A percentile compares a stretch with the other conserved stretches of the same genome.
Conservation (phyloP, 2,113 vertebrate genomes). For the Microcebus jonahi region DNA sequence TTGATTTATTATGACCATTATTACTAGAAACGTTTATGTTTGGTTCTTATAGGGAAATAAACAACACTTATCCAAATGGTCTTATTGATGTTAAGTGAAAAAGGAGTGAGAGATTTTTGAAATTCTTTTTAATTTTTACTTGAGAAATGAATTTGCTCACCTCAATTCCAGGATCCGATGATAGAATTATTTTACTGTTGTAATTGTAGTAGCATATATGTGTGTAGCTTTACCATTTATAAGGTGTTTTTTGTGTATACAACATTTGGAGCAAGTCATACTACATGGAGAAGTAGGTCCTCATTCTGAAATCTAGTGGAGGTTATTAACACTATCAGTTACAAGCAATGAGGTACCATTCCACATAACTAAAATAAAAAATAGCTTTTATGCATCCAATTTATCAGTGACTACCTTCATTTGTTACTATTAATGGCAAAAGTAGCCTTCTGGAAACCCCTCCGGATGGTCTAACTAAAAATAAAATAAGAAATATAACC, state of each 20-base stretch:
- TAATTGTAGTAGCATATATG: not conserved
- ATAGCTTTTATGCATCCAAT: not conserved
- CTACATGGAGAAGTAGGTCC: not conserved
- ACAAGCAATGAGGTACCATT: constrained; percentile 11
- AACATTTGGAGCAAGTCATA: constrained; percentile 2
- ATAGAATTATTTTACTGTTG: not conserved
- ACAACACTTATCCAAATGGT: not conserved
- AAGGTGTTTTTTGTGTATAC: not conserved
- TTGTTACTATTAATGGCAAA: not conserved
- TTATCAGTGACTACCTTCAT: not conserved
- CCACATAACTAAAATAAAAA: not conserved
- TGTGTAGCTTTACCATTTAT: not conserved
- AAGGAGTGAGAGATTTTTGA: constrained; percentile 6
- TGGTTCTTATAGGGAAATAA: not conserved
- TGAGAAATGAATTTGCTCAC: not conserved
- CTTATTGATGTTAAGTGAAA: not conserved
- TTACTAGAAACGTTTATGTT: constrained; percentile 29
- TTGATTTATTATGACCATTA: not conserved
- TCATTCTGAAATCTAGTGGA: not conserved
- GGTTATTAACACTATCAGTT: not conserved
- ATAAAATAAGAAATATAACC: not conserved
- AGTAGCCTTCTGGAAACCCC: not conserved
- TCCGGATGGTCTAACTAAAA: not conserved
- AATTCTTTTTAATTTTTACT: constrained; percentile 35
- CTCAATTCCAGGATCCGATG: not conserved